Evolutionary conservation across 2,113 vertebrate species (phyloP).

Genomic region (Chlorodrepanis virens): DNA sequence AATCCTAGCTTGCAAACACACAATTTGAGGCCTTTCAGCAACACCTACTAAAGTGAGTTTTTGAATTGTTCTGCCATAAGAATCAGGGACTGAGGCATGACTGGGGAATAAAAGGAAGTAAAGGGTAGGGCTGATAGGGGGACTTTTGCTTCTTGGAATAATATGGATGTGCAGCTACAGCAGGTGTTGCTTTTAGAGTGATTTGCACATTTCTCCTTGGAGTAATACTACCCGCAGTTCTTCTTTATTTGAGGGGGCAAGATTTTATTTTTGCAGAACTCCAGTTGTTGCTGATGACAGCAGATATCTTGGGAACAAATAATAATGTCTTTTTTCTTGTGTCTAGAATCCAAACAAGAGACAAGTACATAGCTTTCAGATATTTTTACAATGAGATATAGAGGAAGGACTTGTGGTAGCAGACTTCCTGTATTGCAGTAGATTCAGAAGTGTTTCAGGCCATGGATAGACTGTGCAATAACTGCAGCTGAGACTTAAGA

Average conservation of each 20-base stretch:
- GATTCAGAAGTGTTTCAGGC: background rate
- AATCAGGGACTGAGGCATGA: background rate
- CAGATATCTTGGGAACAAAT: background rate
- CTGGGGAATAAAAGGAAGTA: background rate
- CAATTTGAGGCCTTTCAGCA: background rate
- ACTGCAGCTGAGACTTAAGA: background rate
- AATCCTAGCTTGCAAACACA: background rate
- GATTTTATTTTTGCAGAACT: background rate
- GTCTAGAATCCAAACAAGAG: background rate
- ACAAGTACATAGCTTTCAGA: background rate
- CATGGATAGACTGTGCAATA: background rate
- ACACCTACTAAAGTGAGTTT: background rate
- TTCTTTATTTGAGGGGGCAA: background rate
- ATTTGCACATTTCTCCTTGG: background rate
- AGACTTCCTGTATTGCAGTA: slow-evolving; percentile 12
- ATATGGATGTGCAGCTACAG: background rate
- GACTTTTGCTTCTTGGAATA: background rate
- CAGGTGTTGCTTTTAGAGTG: background rate
- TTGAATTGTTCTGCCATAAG: background rate
- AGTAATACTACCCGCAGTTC: background rate
- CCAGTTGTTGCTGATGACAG: background rate
- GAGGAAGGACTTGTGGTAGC: slow-evolving; percentile 6
- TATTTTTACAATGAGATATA: background rate
- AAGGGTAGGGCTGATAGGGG: background rate
- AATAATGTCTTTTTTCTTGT: background rate